Base-by-base conservation (phyloP, 1,140 invertebrate genomes). In the Portunus trituberculatus region DNA sequence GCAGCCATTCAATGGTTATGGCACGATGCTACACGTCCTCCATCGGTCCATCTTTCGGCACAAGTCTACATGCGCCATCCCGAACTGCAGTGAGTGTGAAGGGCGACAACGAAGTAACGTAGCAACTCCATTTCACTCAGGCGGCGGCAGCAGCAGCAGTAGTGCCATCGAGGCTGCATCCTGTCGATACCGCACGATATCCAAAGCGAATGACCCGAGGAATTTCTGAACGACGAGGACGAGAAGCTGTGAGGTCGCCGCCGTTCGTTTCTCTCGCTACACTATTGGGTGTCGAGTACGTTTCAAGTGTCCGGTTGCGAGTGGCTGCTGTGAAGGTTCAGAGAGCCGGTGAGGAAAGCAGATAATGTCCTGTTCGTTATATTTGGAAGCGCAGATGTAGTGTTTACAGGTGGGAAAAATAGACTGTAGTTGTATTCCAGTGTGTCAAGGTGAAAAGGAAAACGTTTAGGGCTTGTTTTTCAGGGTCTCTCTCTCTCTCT, bases 201-300 rank as follows among this genome's bases (percentile, higher is more conserved):
- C 67, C 67, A 25, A 76, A 76, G 20, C 25, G 67, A 76, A 76
- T 76, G 67, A n/a, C 67, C 20, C 67, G 67, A 76, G 67, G 67
- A 76, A 76, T 76, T 76, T 76, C 67, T n/a, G n/a, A 76, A 76
- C 67, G 67, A 76, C 67, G 67, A 76, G 67, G 67, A 76, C 67
- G 6, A 39, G 39, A 20, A 76, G 67, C 4, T 76, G 67, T 76
- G 67, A 76, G 67, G 67, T 76, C 67, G 67, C 67, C 67, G 25
- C 67, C n/a, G n/a, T 76, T 76, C 20, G 20, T 76, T n/a, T 20
- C 67, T 76, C n/a, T 59, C 52, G 39, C 39, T 39, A 39, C 39
- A 39, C 52, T 20, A 59, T 59, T 59, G 52, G 52, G 52, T 59
- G 52, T 59, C 52, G 12, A 59, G 12, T 59, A 20, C 52, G 52